Conservation (phyloP, 2,113 vertebrate species). For the Cavia aperea region DNA sequence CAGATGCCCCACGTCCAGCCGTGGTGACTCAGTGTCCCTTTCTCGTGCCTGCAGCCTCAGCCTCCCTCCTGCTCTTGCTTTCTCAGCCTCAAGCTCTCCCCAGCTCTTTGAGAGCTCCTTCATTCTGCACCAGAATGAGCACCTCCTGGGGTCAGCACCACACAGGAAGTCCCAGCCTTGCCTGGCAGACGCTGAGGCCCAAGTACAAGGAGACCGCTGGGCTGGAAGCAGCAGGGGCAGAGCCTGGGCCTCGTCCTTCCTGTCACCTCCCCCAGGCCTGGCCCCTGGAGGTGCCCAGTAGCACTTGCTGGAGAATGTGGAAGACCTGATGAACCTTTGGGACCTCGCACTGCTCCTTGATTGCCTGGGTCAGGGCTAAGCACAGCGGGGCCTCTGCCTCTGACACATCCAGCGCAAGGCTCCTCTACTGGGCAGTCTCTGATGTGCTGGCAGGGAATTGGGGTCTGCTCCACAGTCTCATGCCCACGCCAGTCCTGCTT, state of each 20-base stretch:
- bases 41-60: not conserved
- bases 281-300: not conserved
- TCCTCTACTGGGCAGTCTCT: not conserved
- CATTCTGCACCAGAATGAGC: accelerated
- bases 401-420: not conserved
- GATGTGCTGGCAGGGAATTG: not conserved
- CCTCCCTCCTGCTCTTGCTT: not conserved
- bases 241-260: not conserved
- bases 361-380: not conserved
- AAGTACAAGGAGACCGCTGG: not conserved
- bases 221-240: not conserved
- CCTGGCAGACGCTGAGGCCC: accelerated
- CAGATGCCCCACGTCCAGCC: not conserved
- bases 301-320: not conserved
- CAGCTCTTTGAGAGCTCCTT: not conserved
- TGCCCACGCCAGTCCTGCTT: accelerated
- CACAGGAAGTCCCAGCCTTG: not conserved
- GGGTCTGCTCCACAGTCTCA: not conserved
- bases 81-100: not conserved
- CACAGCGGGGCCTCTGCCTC: not conserved
- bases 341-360: not conserved
- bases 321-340: accelerated
- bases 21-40: not conserved
- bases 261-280: not conserved
- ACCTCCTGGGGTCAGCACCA: accelerated